Conservation (phyloP, 1,140 invertebrate species). For the Trichomalopsis sarcophagae region DNA sequence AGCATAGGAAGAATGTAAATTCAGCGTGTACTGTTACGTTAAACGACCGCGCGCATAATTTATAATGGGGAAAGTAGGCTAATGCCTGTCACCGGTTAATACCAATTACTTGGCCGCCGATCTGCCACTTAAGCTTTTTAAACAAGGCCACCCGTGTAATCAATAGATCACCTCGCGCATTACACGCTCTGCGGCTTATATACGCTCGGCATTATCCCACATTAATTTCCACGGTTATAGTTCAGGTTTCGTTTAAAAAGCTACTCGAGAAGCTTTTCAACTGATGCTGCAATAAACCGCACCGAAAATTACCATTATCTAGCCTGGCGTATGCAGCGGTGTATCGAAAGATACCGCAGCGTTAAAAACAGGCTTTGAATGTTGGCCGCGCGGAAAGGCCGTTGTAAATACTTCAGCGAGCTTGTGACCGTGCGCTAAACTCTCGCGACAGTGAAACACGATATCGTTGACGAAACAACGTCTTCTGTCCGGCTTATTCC, state of each 20-base stretch:
- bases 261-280: too few species aligned
- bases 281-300: too few species aligned
- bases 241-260: neutral
- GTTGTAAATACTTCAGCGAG: neutral
- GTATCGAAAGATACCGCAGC: neutral
- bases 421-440: neutral
- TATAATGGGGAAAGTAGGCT: neutral
- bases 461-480: neutral
- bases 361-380: neutral
- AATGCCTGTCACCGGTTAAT: conserved; percentile 3
- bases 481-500: neutral
- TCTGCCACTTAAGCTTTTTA: conserved; percentile 4
- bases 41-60: neutral
- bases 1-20: neutral
- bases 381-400: too few species aligned
- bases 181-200: neutral
- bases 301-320: too few species aligned
- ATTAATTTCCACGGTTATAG: neutral
- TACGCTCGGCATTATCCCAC: neutral
- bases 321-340: neutral
- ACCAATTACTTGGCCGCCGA: neutral
- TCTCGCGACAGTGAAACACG: neutral
- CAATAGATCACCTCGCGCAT: neutral
- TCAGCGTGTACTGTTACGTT: neutral
- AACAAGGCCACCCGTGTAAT: neutral